Base-by-base conservation (phyloP, 2,888 invertebrate species). In the Microctonus aethiopoides region DNA sequence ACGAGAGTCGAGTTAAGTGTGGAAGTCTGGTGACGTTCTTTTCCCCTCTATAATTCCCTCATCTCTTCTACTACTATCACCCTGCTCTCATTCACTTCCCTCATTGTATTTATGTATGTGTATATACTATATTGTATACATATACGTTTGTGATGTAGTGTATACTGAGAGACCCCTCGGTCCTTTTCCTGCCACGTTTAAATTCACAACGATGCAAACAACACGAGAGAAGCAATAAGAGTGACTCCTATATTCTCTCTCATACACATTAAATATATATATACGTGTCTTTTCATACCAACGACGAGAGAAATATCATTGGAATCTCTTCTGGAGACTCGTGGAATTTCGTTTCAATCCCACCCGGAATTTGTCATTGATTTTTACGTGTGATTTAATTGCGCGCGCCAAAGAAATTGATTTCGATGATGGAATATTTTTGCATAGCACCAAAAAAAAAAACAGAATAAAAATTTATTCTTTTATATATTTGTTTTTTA, bases 311-410 rank as follows among this genome's bases (percentile, higher is more conserved):
- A 69, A 68, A 69, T 69, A 69, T 69, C 65, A 65, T 59, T 46
- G 65, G 69, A 69, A 69, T 69, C 36, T 69, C 51, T 16, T 59
- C 52, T 60, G 60, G 32, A 39, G 60, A 65, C 52, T 65, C 22
- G 13, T 34, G 51, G 69, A 69, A 69, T 69, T 64, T 69, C 60
- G 59, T 69, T 64, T 64, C 59, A 69, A 69, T 69, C 60, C 65
- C 65, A 65, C 51, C 46, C 36, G 69, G 69, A 65, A 69, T 69
- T 69, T 69, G 65, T 69, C 69, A 69, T 69, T 69, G 69, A 69
- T 69, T 69, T 46, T 39, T 65, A 60, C 60, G 54, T 61, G 41
- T 54, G 52, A 62, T 68, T 68, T 68, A 68, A 68, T 68, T 68
- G 52, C 54, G 26, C 57, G n/a, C 34, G 36, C 26, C n/a, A 65